A percentile compares a stretch with the other conserved stretches of the same genome.
These are phyloP conservation scores for Dryocosmus kuriphilus DNA, from an alignment of 2,888 invertebrate genomes.

Conservation along the genomic window DNA sequence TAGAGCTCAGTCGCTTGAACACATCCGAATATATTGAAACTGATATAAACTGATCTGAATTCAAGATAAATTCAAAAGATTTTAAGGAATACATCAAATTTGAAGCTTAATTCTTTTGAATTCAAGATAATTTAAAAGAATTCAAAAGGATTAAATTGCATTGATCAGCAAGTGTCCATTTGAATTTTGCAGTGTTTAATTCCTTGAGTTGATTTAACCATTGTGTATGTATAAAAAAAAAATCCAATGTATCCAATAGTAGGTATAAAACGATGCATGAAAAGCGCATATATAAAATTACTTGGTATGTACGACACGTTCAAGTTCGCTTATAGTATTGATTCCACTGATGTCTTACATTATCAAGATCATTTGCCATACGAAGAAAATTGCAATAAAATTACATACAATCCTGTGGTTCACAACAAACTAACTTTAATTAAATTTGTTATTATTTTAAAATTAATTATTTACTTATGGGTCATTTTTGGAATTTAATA, in stretches of 20 bases:
- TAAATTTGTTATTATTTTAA: no score
- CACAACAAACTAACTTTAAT: not conserved
- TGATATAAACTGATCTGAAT: not conserved
- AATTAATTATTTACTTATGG: not conserved
- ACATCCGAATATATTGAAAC: not conserved
- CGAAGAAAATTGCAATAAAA: not conserved
- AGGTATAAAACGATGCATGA: not conserved
- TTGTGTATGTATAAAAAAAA: no score
- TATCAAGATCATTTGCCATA: conserved; percentile 12
- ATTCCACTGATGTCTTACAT: not conserved
- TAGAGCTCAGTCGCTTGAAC: no score
- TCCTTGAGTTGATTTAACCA: no score
- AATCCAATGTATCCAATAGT: not conserved
- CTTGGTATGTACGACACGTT: conserved; percentile 29
- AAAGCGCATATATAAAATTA: not conserved
- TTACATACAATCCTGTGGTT: not conserved
- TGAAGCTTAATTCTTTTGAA: no score
- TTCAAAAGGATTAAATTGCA: no score
- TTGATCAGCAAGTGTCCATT: no score
- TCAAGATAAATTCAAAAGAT: not conserved
- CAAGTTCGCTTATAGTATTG: conserved; percentile 20
- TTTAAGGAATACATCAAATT: not conserved
- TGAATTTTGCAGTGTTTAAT: no score
- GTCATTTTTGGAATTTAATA: no score
- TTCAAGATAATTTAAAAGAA: no score